These are phyloP conservation scores for Raja brachyura DNA, from an alignment of 2,113 vertebrate species.

Conservation along the genomic window DNA sequence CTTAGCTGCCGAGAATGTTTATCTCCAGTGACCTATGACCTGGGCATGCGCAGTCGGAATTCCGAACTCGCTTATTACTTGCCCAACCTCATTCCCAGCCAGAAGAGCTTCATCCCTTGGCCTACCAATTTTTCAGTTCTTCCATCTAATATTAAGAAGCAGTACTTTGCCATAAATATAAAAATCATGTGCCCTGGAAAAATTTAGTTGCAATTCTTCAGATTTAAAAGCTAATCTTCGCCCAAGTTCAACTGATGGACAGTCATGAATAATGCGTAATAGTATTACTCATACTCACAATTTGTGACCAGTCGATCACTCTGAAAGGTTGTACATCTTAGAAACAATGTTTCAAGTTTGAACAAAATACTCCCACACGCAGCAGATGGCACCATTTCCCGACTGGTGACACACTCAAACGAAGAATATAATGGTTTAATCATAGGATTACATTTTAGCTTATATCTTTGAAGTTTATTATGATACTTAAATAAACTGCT, in stretches of 20 bases:
- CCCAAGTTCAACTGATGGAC: too few species aligned
- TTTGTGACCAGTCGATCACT: neutral
- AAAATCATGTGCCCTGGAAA: neutral
- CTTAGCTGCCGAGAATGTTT: too few species aligned
- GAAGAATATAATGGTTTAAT: neutral
- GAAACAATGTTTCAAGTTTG: neutral
- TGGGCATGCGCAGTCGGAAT: too few species aligned
- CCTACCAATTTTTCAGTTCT: neutral
- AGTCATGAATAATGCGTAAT: neutral
- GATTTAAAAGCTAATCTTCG: neutral
- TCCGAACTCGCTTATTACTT: too few species aligned
- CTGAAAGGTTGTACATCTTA: neutral
- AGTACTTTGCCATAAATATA: neutral
- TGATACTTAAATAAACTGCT: neutral
- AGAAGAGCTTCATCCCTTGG: neutral
- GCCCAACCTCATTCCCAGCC: too few species aligned
- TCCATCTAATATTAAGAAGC: neutral
- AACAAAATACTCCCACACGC: neutral
- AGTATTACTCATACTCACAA: neutral
- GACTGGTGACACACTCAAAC: neutral
- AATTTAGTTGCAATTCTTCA: neutral
- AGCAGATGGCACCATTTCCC: constrained; percentile 20
- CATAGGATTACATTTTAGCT: neutral
- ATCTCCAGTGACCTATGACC: too few species aligned
- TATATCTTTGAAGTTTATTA: neutral